phyloP scores from a whole-genome alignment of 2,113 vertebrate genomes.

The Ammospiza nelsoni region DNA sequence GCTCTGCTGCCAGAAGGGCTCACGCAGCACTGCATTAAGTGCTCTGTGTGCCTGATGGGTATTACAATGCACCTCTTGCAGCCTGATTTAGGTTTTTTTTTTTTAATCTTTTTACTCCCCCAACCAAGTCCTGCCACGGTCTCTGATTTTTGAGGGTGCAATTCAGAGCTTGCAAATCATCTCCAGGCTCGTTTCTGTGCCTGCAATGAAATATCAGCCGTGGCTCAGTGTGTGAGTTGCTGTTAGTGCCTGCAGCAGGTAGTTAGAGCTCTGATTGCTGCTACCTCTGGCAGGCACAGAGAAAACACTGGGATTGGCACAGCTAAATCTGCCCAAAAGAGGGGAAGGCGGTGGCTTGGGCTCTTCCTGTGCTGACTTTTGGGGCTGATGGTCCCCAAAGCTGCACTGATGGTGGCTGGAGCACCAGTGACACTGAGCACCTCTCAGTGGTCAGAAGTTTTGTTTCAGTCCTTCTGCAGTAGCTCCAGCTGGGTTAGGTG shows the following conservation, averaged over 20 bases:
- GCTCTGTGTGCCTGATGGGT: slow-evolving; percentile 19
- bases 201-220: slow-evolving; percentile 33
- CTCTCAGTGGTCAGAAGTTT: background rate
- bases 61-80: background rate
- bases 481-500: background rate
- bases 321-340: background rate
- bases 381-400: background rate
- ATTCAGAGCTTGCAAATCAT: slow-evolving; percentile 51
- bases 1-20: background rate
- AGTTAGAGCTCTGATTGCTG: slow-evolving; percentile 23
- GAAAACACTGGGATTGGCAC: background rate
- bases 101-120: slow-evolving; percentile 2
- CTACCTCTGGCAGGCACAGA: background rate
- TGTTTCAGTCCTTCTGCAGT: background rate
- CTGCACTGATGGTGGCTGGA: background rate
- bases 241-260: background rate
- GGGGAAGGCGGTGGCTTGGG: background rate
- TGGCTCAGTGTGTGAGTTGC: background rate
- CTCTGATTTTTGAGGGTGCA: slow-evolving; percentile 54
- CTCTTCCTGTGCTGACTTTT: background rate
- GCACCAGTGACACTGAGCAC: background rate
- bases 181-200: slow-evolving; percentile 6
- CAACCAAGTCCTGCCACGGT: background rate
- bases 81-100: background rate
- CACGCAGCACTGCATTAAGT: background rate